Evolutionary conservation across 2,888 invertebrate species (phyloP), one percentile per base, ranked within the genome.

Genomic region (Tachystola acroxantha): DNA sequence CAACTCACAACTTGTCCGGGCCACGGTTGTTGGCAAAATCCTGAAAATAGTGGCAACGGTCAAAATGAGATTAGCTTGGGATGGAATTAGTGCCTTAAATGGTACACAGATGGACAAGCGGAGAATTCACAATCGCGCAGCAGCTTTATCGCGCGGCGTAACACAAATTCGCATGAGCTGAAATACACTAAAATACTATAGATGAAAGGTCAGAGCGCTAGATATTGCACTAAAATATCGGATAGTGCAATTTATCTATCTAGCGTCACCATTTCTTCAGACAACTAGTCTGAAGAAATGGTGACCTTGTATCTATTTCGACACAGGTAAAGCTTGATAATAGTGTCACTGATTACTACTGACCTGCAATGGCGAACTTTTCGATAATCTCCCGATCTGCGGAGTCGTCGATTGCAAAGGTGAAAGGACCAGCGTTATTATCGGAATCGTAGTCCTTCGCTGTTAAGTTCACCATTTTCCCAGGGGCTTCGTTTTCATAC

Each of bases 361-460:
- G 86, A 84, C 90, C 88, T 53, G 89, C 88, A 39, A 96, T 93
- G 30, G 88, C 84, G 62, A 96, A 96, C 67, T 92, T 93, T 7
- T 84, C 86, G 88, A 10, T 3, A 27, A 95, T 93, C 42, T 94
- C 93, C 7, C 88, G 78, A 13, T 90, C 88, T 0, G 93, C 92
- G 11, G 89, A 89, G 2, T 87, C 80, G 56, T 92, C 92, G 34
- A 96, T 84, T 2, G 84, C 76, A 72, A 94, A 94, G 2, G 89
- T 89, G 77, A 96, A 97, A 0, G 97, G 97, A 0, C 95, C 93
- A 0, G 97, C 97, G 62, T 96, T 96, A 49, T 91, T 90, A 0
- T 91, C 89, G 2, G 93, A 92, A 54, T 96, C 96, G 65, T 93
- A 92, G 71, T 96, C 96, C 28, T 91, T 92, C 0, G 96, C 95